Conservation (phyloP, 2,888 invertebrate species). For the Serrognathus titanus region DNA sequence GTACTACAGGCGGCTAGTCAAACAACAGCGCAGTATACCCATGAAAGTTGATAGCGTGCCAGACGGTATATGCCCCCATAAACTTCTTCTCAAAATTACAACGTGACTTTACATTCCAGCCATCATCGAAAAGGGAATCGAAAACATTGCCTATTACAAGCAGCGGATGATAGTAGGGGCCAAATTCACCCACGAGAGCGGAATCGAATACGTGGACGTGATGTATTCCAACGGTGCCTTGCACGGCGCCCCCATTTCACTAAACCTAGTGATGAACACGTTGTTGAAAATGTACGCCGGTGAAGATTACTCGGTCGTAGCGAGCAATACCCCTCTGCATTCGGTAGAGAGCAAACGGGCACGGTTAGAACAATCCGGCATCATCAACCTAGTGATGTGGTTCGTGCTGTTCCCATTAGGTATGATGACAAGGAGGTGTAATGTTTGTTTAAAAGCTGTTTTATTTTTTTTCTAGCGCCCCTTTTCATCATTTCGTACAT, state of each 20-base stretch:
- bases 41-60: slow-evolving; percentile 11
- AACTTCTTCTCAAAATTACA: too few relatives aligned
- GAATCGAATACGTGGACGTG: slow-evolving; percentile 31
- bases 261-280: slow-evolving; percentile 52
- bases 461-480: slow-evolving; percentile 42
- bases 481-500: slow-evolving; percentile 53
- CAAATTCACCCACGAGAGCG: slow-evolving; percentile 41
- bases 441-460: too few relatives aligned
- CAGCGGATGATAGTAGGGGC: slow-evolving; percentile 50
- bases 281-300: slow-evolving; percentile 44
- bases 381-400: slow-evolving; percentile 39
- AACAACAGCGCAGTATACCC: slow-evolving; percentile 1
- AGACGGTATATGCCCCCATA: too few relatives aligned
- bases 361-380: slow-evolving; percentile 30
- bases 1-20: not conserved
- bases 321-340: slow-evolving; percentile 41
- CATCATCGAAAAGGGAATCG: slow-evolving; percentile 43
- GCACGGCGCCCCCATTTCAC: slow-evolving; percentile 53
- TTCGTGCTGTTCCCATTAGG: slow-evolving; percentile 43
- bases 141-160: slow-evolving; percentile 49
- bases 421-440: slow-evolving; percentile 15
- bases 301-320: slow-evolving; percentile 39
- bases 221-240: slow-evolving; percentile 51
- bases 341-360: slow-evolving; percentile 18
- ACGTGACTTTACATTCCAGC: slow-evolving; percentile 32